Conservation (phyloP, 2,888 invertebrate genomes). For the Balanococcus diminutus region DNA sequence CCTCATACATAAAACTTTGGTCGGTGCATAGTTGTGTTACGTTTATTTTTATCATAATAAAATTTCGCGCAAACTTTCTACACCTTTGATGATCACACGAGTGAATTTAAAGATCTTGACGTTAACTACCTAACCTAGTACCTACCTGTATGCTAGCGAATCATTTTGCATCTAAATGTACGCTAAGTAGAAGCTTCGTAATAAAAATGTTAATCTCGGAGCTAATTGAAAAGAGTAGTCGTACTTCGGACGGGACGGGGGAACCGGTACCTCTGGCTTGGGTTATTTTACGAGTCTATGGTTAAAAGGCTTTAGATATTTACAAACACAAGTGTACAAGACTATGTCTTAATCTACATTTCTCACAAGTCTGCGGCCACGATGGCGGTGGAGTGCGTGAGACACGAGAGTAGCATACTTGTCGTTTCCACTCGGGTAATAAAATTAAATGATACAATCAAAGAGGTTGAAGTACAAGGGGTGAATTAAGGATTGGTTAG, state of each 20-base stretch:
- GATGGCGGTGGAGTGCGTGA: background rate
- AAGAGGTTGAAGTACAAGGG: slow-evolving; percentile 35
- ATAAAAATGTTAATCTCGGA: slow-evolving; percentile 12
- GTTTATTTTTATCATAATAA: slow-evolving; percentile 36
- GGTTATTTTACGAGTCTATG: background rate
- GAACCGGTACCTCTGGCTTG: background rate
- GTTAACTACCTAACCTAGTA: background rate
- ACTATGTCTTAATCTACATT: slow-evolving; percentile 27
- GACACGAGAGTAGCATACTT: slow-evolving; percentile 24
- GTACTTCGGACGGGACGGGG: background rate
- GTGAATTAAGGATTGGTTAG: slow-evolving; percentile 48
- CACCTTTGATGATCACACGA: background rate
- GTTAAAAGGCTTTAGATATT: slow-evolving; percentile 31
- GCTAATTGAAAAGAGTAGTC: slow-evolving; percentile 36
- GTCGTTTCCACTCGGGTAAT: slow-evolving; percentile 27
- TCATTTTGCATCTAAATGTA: background rate
- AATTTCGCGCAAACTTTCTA: slow-evolving; percentile 20
- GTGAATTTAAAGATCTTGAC: background rate
- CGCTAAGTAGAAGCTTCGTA: background rate
- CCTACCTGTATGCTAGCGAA: background rate
- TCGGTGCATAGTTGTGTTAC: slow-evolving; percentile 6
- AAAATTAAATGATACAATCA: slow-evolving; percentile 43
- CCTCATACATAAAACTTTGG: slow-evolving; percentile 14
- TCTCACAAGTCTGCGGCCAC: background rate
- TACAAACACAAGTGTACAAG: slow-evolving; percentile 18